These are phyloP conservation scores for Nylanderia fulva DNA, from an alignment of 1,140 invertebrate species.

Conservation along the genomic window DNA sequence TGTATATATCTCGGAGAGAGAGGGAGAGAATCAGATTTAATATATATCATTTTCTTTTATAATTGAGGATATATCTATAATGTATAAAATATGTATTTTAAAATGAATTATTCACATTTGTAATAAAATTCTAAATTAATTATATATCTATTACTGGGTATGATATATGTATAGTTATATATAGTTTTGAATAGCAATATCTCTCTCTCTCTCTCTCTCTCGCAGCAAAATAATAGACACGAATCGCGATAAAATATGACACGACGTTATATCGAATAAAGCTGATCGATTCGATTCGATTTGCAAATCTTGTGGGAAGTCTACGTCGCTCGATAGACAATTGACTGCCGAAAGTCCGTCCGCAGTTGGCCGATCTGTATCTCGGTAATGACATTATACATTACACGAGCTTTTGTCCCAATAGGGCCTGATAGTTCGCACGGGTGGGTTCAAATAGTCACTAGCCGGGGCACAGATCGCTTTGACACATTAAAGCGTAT, in stretches of 20 bases:
- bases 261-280: background rate
- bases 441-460: conserved; percentile 24
- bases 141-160: too few relatives aligned
- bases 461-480: conserved; percentile 25
- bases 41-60: background rate
- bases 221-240: background rate
- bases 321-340: background rate
- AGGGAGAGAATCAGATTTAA: background rate
- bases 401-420: conserved; percentile 27
- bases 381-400: conserved; percentile 45
- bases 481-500: conserved; percentile 55
- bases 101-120: too few relatives aligned
- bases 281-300: background rate
- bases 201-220: too few relatives aligned
- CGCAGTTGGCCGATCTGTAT: conserved; percentile 16
- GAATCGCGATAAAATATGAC: background rate
- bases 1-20: background rate
- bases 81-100: too few relatives aligned
- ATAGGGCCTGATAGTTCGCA: conserved; percentile 33
- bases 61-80: too few relatives aligned
- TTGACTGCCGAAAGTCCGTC: conserved; percentile 32
- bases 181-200: background rate
- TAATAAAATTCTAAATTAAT: too few relatives aligned
- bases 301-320: conserved; percentile 38
- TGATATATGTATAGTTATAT: background rate